Base-by-base conservation (phyloP, 2,113 vertebrate genomes). In the Mastomys natalensis region DNA sequence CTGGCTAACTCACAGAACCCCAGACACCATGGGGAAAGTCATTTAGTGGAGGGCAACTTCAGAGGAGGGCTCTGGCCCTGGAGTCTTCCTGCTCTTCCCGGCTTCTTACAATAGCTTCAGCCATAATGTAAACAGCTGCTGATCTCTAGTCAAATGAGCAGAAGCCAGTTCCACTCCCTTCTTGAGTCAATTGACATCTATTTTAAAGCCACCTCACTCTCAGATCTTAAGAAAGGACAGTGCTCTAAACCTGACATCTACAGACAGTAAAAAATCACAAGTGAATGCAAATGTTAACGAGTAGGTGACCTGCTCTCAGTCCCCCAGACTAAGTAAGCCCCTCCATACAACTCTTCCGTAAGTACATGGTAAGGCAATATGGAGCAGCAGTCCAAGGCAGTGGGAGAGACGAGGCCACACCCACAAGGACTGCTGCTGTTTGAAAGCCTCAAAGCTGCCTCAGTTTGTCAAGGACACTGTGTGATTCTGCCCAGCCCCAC, bases 201-300 rank as follows among this genome's bases (percentile, higher is more conserved):
- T 92, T 74, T 84, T 77, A 91, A 95, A 95, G 90, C 55, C 43
- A 74, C 40, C 4, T 48, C 12, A 90, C 78, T 78, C 78, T 91
- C 53, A 45, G 37, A 70, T 93, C 86, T 72, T n/a, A 95, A 96
- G 87, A 91, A 43, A 62, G 2, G n/a, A 95, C 48, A 40, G 43
- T 86, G 45, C 16, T 95, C 78, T 90, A 94, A 89, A 87, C 55
- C 78, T 62, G 82, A 95, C 66, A 43, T 64, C 40, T 37, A 13
- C 62, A n/a, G 68, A 91, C 66, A 92, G 60, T n/a, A n/a, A 73
- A 51, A 93, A 80, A 51, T 73, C 2, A 40, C 74, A 68, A 89
- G n/a, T 5, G 73, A 66, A 87, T 48, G 26, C 16, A 73, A 74
- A 51, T 3, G 1, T 68, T 93, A 53, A 68, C 8, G 34, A 29